Percentiles rank a stretch among this genome's conserved stretches.
phyloP scores from a whole-genome alignment of 2,113 vertebrate genomes.

The Actinemys pallida region DNA sequence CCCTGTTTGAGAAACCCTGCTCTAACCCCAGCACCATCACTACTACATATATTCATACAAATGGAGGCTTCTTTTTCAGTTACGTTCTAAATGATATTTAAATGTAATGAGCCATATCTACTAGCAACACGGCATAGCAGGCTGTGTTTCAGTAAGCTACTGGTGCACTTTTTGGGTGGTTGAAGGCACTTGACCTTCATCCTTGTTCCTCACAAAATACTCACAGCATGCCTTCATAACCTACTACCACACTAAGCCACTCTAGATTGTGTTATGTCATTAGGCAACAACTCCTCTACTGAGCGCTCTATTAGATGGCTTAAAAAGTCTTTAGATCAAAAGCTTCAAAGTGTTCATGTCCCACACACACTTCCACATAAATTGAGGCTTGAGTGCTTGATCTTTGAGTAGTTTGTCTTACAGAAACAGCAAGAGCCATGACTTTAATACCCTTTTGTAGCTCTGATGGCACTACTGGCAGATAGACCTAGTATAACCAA shows the following conservation, averaged over 20 bases:
- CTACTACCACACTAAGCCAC: background rate
- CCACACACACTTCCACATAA: slow-evolving; percentile 16
- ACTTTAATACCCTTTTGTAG: slow-evolving; percentile 22
- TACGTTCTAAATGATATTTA: background rate
- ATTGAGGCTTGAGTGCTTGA: slow-evolving; percentile 18
- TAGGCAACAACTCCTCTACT: background rate
- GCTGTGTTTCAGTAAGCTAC: slow-evolving; percentile 16
- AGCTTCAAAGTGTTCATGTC: slow-evolving; percentile 26
- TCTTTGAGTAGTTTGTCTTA: slow-evolving; percentile 31
- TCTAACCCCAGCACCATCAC: slow-evolving; percentile 30
- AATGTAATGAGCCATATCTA: background rate
- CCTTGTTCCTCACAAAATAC: background rate
- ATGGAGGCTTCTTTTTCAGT: background rate
- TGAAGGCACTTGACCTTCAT: slow-evolving; percentile 3
- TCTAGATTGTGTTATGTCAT: no score
- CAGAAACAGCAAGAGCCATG: slow-evolving; percentile 14
- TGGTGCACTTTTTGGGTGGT: slow-evolving; percentile 5
- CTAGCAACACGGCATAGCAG: background rate
- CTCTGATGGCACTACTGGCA: background rate
- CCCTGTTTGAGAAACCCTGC: no score
- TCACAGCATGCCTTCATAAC: background rate
- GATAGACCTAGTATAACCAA: background rate
- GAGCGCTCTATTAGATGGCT: background rate
- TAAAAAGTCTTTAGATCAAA: background rate
- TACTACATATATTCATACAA: background rate